Percentiles rank a stretch among this genome's conserved stretches.
Evolutionary conservation across 2,113 vertebrate genomes (phyloP).

Genomic region (Nicator chloris): DNA sequence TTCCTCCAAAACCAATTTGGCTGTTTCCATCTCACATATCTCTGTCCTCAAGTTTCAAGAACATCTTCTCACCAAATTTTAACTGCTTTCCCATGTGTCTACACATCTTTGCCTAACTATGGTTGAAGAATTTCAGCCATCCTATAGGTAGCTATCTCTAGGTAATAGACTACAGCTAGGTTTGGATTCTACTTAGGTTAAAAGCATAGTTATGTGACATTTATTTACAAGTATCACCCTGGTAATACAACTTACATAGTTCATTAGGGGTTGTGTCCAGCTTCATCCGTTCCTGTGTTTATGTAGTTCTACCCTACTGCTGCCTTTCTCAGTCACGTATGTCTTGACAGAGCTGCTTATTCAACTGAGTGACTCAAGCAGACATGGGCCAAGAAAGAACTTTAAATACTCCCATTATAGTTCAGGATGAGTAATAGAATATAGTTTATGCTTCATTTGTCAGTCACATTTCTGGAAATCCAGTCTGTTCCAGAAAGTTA

Average conservation of each 20-base stretch:
- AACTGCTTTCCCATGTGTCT: background rate
- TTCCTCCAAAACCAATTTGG: background rate
- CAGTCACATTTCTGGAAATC: conserved; percentile 21
- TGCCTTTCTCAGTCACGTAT: background rate
- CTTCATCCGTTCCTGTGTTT: background rate
- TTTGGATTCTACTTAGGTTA: background rate
- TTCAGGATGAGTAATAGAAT: background rate
- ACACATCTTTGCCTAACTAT: background rate
- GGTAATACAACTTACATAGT: background rate
- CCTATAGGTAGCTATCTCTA: background rate
- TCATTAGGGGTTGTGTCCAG: background rate
- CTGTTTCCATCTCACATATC: background rate
- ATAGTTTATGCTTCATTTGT: background rate
- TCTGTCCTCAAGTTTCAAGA: background rate
- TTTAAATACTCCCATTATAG: background rate
- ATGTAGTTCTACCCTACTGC: background rate
- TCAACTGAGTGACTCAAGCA: background rate
- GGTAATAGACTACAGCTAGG: background rate
- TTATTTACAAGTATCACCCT: background rate
- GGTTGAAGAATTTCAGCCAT: background rate
- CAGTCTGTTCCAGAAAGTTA: background rate
- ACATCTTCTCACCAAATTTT: background rate
- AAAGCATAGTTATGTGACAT: background rate
- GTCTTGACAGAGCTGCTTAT: background rate
- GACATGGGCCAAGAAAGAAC: background rate